Percentiles rank a stretch among this genome's conserved stretches.
These are phyloP conservation scores for Geopemphigus sp. DNA, from an alignment of 1,140 invertebrate species.

Conservation along the genomic window DNA sequence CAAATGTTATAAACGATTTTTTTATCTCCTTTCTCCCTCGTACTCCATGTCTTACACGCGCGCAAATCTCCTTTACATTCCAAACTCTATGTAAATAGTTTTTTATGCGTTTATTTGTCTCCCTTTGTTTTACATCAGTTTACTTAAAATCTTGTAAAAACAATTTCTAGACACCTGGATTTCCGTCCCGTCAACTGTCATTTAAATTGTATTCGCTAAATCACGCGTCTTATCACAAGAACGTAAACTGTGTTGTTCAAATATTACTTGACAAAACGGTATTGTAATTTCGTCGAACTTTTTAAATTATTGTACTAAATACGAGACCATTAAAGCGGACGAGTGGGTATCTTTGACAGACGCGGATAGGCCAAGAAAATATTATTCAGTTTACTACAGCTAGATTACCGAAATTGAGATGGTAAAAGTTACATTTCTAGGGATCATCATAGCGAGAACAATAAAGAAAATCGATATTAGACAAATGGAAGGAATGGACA, in stretches of 20 bases:
- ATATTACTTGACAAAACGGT: background rate
- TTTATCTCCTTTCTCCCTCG: background rate
- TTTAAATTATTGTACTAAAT: too few species aligned
- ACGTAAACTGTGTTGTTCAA: background rate
- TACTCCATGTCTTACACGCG: background rate
- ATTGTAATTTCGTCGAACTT: too few species aligned
- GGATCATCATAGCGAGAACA: too few species aligned
- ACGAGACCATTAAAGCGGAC: too few species aligned
- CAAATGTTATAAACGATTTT: background rate
- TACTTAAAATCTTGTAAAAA: background rate
- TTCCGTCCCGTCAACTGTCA: background rate
- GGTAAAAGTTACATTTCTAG: too few species aligned
- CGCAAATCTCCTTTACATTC: constrained; percentile 5
- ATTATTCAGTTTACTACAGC: too few species aligned
- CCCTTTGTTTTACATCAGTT: background rate
- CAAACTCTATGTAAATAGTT: constrained; percentile 9
- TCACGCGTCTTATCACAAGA: background rate
- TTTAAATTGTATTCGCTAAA: background rate
- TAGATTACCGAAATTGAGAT: too few species aligned
- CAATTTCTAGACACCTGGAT: constrained; percentile 15
- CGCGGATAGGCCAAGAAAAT: too few species aligned
- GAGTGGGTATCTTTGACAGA: too few species aligned
- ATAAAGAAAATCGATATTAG: too few species aligned
- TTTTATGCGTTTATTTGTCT: background rate
- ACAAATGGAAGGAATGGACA: too few species aligned